Evolutionary conservation across 2,888 invertebrate genomes (phyloP), one percentile per base, ranked within the genome.

Genomic region (Acanthopleura granulata): DNA sequence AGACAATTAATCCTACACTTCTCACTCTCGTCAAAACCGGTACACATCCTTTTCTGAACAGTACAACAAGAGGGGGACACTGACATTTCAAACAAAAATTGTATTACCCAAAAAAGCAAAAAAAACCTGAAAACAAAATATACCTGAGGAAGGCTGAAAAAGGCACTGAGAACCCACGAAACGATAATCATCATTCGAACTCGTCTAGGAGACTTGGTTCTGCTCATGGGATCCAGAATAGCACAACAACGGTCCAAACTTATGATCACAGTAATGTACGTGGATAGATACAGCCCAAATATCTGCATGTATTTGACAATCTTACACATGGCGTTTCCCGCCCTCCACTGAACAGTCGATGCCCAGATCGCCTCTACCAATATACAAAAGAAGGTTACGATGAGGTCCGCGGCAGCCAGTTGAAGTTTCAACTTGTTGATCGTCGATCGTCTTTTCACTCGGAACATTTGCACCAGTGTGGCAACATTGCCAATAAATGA

Each of bases 141-240:
- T 90, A 96, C 96, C 94, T 96, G 96, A 27, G 96, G 96, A 85
- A 94, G 90, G 87, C 95, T 95, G 72, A 95, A 92, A n/a, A 95
- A 75, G 75, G 94, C 92, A 83, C 95, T 95, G 71, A 95, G 89
- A 9, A 93, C 90, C 93, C 95, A 96, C n/a, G 94, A 94, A 62
- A 93, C 91, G 0, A 92, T 92, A 40, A 96, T 93, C 75, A 90
- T 89, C 22, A 81, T 80, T 30, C 85, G 78, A 9, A 95, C 92
- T 73, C 94, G 92, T 76, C 93, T 93, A 79, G 95, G 95, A 16
- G 94, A 92, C 49, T 89, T 89, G 73, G 94, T 88, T 61, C 88
- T 79, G 69, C 89, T 86, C 81, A 90, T 88, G 0, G 96, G 96
- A 89, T 95, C 95, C 82, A 94, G 93, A 16, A 96, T 95, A 22